Percentiles rank a stretch among this genome's conserved stretches.
These are phyloP conservation scores for Actenoides hombroni DNA, from an alignment of 2,113 vertebrate genomes.

Conservation along the genomic window DNA sequence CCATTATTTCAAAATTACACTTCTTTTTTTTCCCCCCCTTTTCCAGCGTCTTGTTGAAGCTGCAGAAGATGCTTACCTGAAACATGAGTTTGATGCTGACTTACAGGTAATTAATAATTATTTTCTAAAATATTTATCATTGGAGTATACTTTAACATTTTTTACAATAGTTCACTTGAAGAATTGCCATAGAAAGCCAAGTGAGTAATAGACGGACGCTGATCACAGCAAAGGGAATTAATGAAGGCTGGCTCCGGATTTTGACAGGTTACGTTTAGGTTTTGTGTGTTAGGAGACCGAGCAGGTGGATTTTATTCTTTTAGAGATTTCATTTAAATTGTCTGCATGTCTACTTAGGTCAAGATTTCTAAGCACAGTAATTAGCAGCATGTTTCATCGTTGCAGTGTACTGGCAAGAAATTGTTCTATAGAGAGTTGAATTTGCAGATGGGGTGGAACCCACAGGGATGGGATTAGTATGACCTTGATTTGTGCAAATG, in stretches of 20 bases:
- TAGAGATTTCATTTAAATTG: neutral
- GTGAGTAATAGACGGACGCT: neutral
- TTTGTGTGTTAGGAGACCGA: neutral
- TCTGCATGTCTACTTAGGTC: neutral
- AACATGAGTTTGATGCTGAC: conserved; percentile 93
- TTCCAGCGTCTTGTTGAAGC: conserved; percentile 92
- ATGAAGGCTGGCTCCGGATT: neutral
- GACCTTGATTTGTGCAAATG: conserved; percentile 2
- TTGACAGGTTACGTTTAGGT: neutral
- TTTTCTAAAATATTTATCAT: neutral
- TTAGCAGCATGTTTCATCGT: neutral
- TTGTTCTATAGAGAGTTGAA: neutral
- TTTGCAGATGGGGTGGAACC: neutral
- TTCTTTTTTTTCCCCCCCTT: neutral
- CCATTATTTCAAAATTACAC: neutral
- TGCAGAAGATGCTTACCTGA: conserved; percentile 94
- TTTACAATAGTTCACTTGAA: neutral
- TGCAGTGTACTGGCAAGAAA: neutral
- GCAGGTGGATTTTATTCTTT: neutral
- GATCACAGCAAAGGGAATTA: neutral
- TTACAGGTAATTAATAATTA: conserved; percentile 83
- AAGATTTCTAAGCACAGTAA: neutral
- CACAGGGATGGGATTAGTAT: neutral
- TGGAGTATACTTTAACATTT: neutral
- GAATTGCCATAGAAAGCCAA: neutral